These are phyloP conservation scores for Chelonia mydas DNA, from an alignment of 2,797 vertebrate species.

Conservation along the genomic window DNA sequence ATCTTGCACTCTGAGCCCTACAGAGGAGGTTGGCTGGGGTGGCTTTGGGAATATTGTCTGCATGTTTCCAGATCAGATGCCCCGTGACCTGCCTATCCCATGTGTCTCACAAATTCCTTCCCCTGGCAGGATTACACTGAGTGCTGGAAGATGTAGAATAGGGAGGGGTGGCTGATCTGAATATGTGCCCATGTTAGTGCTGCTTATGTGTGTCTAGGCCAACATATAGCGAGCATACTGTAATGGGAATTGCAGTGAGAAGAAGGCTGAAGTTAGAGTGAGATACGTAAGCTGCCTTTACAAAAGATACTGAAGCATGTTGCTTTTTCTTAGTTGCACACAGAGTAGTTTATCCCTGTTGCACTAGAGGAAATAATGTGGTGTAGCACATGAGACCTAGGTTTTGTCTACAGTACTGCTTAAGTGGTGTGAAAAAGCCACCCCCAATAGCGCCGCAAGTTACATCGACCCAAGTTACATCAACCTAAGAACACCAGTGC, in stretches of 20 bases:
- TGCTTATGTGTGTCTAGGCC: neutral
- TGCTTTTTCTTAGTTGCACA: neutral
- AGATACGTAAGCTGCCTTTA: neutral
- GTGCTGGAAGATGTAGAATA: neutral
- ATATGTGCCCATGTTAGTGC: neutral
- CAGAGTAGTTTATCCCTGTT: neutral
- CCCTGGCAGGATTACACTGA: neutral
- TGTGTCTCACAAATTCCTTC: neutral
- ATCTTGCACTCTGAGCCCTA: neutral
- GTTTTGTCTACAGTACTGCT: neutral
- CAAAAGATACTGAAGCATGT: neutral
- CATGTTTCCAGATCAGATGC: neutral
- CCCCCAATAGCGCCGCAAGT: too few relatives aligned
- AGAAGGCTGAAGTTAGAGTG: neutral
- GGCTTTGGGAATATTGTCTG: neutral
- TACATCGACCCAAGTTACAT: too few relatives aligned
- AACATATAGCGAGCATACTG: neutral
- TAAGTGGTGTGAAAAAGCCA: too few relatives aligned
- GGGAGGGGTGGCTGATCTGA: neutral
- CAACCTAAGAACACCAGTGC: too few relatives aligned
- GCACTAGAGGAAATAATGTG: neutral
- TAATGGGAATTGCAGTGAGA: neutral
- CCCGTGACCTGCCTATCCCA: neutral
- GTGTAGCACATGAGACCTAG: neutral
- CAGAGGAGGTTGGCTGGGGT: neutral